phyloP scores from a whole-genome alignment of 2,888 invertebrate genomes.

The Acrocyrtus sp. region DNA sequence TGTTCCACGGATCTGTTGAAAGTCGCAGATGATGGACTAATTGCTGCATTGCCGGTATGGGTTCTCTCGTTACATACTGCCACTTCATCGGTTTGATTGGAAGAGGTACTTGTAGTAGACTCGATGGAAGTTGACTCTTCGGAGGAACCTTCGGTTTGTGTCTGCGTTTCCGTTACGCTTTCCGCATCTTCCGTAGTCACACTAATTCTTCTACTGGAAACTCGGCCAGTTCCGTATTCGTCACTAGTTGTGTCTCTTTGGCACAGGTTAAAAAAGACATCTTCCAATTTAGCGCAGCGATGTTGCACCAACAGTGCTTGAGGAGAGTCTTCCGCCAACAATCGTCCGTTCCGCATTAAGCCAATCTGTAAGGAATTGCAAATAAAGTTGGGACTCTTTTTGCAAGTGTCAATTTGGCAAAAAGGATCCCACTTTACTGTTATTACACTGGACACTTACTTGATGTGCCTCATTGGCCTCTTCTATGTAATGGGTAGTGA shows the following conservation, averaged over 20 bases:
- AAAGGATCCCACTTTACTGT: too few species aligned
- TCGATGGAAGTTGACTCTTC: not conserved
- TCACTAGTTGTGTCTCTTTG: slow-evolving; percentile 64
- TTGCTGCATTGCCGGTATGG: slow-evolving; percentile 18
- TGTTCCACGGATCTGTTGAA: slow-evolving; percentile 34
- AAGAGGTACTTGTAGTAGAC: slow-evolving; percentile 14
- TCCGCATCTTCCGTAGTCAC: slow-evolving; percentile 1
- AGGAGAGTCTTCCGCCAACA: slow-evolving; percentile 78
- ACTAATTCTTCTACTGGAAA: not conserved
- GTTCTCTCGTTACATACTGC: slow-evolving; percentile 61
- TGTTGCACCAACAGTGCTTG: slow-evolving; percentile 81
- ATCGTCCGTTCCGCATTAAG: slow-evolving; percentile 89
- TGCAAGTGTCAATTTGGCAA: too few species aligned
- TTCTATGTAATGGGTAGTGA: slow-evolving; percentile 96
- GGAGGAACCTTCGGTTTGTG: too few species aligned
- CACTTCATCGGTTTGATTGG: slow-evolving; percentile 45
- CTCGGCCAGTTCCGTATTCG: slow-evolving; percentile 4
- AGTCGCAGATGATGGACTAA: slow-evolving; percentile 7
- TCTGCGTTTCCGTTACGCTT: not conserved
- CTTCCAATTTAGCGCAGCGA: slow-evolving; percentile 85
- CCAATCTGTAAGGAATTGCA: slow-evolving; percentile 68
- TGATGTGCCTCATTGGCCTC: slow-evolving; percentile 91
- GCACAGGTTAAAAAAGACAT: slow-evolving; percentile 88
- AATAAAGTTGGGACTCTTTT: not conserved
- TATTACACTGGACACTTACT: too few species aligned